phyloP scores from a whole-genome alignment of 2,888 invertebrate genomes.

The Brachynemurus nebulosus region DNA sequence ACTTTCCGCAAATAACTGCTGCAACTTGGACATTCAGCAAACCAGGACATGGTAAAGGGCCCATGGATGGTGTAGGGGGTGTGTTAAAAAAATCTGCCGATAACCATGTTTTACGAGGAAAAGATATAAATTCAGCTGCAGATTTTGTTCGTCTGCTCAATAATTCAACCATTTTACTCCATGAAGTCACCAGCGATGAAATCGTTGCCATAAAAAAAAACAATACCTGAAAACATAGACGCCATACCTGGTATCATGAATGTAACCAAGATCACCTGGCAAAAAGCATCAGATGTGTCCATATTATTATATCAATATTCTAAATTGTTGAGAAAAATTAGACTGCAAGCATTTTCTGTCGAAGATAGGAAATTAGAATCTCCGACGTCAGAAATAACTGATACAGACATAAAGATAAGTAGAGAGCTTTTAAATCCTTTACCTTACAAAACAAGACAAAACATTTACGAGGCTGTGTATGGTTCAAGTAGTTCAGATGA shows the following conservation, averaged over 20 bases:
- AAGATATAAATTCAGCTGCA: slow-evolving; percentile 16
- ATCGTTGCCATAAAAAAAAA: slow-evolving; percentile 10
- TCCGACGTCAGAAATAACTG: slow-evolving; percentile 1
- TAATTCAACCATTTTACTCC: slow-evolving; percentile 13
- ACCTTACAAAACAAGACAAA: slow-evolving; percentile 7
- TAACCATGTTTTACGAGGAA: slow-evolving; percentile 16
- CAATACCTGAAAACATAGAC: slow-evolving; percentile 6
- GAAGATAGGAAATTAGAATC: slow-evolving; percentile 6
- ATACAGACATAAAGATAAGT: slow-evolving; percentile 6
- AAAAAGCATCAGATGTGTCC: slow-evolving; percentile 9
- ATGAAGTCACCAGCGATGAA: slow-evolving; percentile 5
- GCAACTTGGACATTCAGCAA: slow-evolving; percentile 12
- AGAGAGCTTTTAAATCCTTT: slow-evolving; percentile 5
- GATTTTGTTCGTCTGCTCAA: slow-evolving; percentile 16
- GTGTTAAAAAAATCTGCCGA: slow-evolving; percentile 12
- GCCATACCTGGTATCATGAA: slow-evolving; percentile 7
- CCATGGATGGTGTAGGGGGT: slow-evolving; percentile 8
- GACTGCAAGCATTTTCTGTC: slow-evolving; percentile 5
- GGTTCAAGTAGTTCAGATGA: slow-evolving; percentile 11
- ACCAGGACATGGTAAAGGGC: slow-evolving; percentile 12
- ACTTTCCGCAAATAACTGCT: slow-evolving; percentile 15
- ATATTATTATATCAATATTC: too few species aligned
- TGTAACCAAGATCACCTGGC: slow-evolving; percentile 6
- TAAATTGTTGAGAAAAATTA: not conserved
- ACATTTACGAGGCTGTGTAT: slow-evolving; percentile 9